Conservation (phyloP, 2,113 vertebrate genomes). For the Oophaga pumilio region DNA sequence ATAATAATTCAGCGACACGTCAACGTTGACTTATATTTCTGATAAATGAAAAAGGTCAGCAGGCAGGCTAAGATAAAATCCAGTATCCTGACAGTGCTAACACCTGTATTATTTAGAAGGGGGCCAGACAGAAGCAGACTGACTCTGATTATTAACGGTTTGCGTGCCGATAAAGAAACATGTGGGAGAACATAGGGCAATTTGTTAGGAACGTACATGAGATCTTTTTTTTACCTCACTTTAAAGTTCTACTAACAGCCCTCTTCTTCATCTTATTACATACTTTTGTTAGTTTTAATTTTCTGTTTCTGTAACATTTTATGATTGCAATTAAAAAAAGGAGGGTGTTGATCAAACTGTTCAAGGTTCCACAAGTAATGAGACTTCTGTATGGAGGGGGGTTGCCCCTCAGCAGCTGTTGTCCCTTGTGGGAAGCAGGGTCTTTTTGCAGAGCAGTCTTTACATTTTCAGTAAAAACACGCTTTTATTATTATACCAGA, state of each 20-base stretch:
- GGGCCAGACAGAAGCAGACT: slow-evolving; percentile 2
- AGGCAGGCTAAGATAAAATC: slow-evolving; percentile 15
- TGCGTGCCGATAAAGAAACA: background rate
- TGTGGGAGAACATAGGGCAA: background rate
- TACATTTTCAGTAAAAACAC: background rate
- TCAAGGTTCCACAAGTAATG: background rate
- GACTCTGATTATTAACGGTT: slow-evolving; percentile 18
- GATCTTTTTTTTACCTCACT: background rate
- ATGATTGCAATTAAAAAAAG: background rate
- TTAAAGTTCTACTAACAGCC: background rate
- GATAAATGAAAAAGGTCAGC: slow-evolving; percentile 51
- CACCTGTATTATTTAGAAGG: slow-evolving; percentile 34
- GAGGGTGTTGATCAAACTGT: background rate
- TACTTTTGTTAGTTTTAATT: background rate
- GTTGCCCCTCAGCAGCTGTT: background rate
- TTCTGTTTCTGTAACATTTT: background rate
- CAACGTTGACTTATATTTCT: slow-evolving; percentile 49
- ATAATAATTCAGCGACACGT: slow-evolving; percentile 50
- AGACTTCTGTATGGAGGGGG: background rate
- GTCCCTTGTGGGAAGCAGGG: background rate
- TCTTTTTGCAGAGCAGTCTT: background rate
- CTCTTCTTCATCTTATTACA: too few species aligned
- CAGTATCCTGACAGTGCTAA: slow-evolving; percentile 44
- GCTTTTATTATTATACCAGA: background rate
- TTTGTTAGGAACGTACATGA: background rate